Evolutionary conservation across 2,113 vertebrate genomes (phyloP).

Genomic region (Gavialis gangeticus): DNA sequence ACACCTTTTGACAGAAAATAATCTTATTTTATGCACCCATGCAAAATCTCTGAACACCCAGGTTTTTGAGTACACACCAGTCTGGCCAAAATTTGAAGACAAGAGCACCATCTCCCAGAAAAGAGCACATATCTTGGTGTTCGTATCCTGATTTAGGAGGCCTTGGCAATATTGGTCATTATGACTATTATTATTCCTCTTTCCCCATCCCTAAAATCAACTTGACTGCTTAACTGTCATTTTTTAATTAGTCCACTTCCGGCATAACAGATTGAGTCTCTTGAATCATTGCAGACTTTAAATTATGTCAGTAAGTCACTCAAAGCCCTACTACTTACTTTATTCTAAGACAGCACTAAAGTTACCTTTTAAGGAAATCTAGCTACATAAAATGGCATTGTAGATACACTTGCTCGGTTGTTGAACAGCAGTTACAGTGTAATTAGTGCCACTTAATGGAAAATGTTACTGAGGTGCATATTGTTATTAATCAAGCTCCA

Average conservation of each 20-base stretch:
- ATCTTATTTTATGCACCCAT: not conserved
- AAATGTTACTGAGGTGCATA: slow-evolving; percentile 60
- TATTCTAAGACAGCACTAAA: not conserved
- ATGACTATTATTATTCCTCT: not conserved
- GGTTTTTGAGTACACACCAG: not conserved
- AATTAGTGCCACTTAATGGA: slow-evolving; percentile 73
- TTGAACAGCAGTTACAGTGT: slow-evolving; percentile 65
- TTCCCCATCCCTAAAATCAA: not conserved
- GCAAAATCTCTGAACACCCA: not conserved
- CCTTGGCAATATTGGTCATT: not conserved
- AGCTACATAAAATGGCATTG: slow-evolving; percentile 53
- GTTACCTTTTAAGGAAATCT: slow-evolving; percentile 55
- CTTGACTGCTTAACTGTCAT: not conserved
- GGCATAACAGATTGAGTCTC: not conserved
- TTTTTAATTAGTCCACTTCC: not conserved
- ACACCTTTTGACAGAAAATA: not conserved
- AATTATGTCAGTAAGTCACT: not conserved
- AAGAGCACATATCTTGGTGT: not conserved
- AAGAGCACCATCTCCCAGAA: not conserved
- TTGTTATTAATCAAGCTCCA: slow-evolving; percentile 72
- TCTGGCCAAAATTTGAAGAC: not conserved
- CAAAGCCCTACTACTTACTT: not conserved
- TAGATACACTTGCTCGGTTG: slow-evolving; percentile 65
- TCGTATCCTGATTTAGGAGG: not conserved
- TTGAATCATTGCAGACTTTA: not conserved